Evolutionary conservation across 2,113 vertebrate genomes (phyloP), one percentile per base, ranked within the genome.

Genomic region (Pleuronectes platessa): DNA sequence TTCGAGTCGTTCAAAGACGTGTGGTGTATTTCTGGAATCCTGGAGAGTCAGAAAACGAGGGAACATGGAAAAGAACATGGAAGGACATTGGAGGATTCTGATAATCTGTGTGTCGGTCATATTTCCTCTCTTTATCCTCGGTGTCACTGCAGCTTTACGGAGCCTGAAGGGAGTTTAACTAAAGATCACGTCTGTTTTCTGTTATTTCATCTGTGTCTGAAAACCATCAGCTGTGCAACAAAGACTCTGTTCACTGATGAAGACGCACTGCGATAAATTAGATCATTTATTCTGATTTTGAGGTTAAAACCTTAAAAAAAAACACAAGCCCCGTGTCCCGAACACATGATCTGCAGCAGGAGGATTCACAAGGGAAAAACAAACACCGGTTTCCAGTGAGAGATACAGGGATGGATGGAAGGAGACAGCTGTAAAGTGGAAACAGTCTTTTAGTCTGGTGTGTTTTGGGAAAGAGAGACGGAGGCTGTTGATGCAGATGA

Each of bases 221-320:
- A 68, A 10, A 59, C 51, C 45, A 31, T 24, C 61, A 54, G 40
- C 12, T 14, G 12, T 18, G 45, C 31, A 73, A 86, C 80, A 88
- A 85, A 78, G 58, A 74, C 9, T 40, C 73, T 47, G 24, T 91
- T 87, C 49, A 75, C 23, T n/a, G 31, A 31, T 7, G 31, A 2
- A 31, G 31, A 31, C 6, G 14, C 68, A 31, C 47, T 53, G 67
- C 27, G 11, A 49, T 67, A 11, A 60, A 65, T 55, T 1, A 78
- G 26, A 7, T 68, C 1, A 63, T 67, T 31, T 20, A 45, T 64
- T 68, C 42, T 2, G 24, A 26, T 68, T 68, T 63, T 54, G 24
- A 60, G 15, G 31, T 72, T 49, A 26, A 23, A 27, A 2, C 47
- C 11, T 21, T 18, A 0, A 23, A 67, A 0, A 23, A 67, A 31